A percentile compares a stretch with the other conserved stretches of the same genome.
phyloP scores from a whole-genome alignment of 2,113 vertebrate genomes.

The Stigmatopora nigra region DNA sequence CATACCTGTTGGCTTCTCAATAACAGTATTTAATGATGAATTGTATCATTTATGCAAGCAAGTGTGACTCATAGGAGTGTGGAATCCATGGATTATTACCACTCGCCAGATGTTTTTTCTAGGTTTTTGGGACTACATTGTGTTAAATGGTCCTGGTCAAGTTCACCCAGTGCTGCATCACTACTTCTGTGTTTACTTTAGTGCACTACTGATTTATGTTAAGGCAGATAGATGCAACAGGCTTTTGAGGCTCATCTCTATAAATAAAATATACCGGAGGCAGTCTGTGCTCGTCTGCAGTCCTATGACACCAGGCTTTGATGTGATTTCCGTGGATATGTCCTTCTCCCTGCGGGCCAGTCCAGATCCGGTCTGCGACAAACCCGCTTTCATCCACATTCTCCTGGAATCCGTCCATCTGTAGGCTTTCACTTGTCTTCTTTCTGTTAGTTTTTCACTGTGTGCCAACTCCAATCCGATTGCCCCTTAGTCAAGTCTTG shows the following conservation, averaged over 20 bases:
- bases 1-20: not conserved
- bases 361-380: slow-evolving; percentile 56
- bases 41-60: not conserved
- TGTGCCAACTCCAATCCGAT: slow-evolving; percentile 27
- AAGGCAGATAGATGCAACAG: slow-evolving; percentile 30
- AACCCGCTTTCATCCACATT: slow-evolving; percentile 60
- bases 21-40: not conserved
- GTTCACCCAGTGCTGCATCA: not conserved
- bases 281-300: slow-evolving; percentile 67
- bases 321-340: slow-evolving; percentile 66
- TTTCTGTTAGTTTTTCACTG: slow-evolving; percentile 38
- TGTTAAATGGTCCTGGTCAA: slow-evolving; percentile 1
- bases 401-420: slow-evolving; percentile 61
- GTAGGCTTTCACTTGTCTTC: slow-evolving; percentile 45
- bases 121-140: not conserved
- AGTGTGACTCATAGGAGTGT: not conserved
- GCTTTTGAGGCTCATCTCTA: slow-evolving; percentile 62
- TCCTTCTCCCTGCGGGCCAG: slow-evolving; percentile 57
- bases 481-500: slow-evolving; percentile 25
- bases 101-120: not conserved
- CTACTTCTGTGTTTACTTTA: slow-evolving; percentile 36
- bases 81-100: not conserved
- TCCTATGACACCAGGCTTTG: slow-evolving; percentile 71
- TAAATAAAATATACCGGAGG: slow-evolving; percentile 66
- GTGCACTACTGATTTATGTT: slow-evolving; percentile 42